phyloP scores from a whole-genome alignment of 23 tunicate genomes.

The Botrylloides violaceus region DNA sequence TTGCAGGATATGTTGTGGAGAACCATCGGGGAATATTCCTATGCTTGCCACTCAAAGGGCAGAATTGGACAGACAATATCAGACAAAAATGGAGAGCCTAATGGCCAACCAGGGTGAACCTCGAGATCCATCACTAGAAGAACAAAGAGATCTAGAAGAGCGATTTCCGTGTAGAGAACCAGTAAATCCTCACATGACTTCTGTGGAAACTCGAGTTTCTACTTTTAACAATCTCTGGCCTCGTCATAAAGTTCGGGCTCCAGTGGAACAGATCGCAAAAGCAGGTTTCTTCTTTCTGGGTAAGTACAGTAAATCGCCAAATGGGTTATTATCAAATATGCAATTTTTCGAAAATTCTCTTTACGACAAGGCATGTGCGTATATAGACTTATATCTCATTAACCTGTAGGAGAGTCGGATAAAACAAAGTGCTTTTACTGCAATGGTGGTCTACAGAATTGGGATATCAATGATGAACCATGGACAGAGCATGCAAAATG shows the following conservation, averaged over 20 bases:
- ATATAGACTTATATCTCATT: too few relatives aligned
- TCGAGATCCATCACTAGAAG: slow-evolving; percentile 9
- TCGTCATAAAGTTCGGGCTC: slow-evolving; percentile 28
- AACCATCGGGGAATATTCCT: background rate
- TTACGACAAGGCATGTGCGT: too few relatives aligned
- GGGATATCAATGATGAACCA: slow-evolving; percentile 18
- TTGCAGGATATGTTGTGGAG: too few relatives aligned
- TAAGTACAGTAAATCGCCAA: background rate
- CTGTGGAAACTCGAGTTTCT: slow-evolving; percentile 27
- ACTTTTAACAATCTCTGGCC: slow-evolving; percentile 63
- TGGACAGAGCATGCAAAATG: slow-evolving; percentile 24
- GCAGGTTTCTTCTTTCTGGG: slow-evolving; percentile 83
- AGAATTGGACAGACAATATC: background rate
- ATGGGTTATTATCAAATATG: too few relatives aligned
- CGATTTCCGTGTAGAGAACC: slow-evolving; percentile 55
- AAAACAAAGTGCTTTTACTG: slow-evolving; percentile 20
- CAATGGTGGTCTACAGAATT: slow-evolving; percentile 25
- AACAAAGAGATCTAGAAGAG: slow-evolving; percentile 5
- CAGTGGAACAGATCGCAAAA: slow-evolving; percentile 52
- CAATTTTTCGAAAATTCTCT: too few relatives aligned
- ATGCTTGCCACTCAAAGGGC: background rate
- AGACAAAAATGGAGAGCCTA: background rate
- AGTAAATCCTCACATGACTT: slow-evolving; percentile 63
- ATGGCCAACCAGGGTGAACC: slow-evolving; percentile 2
- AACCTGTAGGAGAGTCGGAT: slow-evolving; percentile 13